phyloP scores from a whole-genome alignment of 2,113 vertebrate species.

The Hydrolagus affinis region DNA sequence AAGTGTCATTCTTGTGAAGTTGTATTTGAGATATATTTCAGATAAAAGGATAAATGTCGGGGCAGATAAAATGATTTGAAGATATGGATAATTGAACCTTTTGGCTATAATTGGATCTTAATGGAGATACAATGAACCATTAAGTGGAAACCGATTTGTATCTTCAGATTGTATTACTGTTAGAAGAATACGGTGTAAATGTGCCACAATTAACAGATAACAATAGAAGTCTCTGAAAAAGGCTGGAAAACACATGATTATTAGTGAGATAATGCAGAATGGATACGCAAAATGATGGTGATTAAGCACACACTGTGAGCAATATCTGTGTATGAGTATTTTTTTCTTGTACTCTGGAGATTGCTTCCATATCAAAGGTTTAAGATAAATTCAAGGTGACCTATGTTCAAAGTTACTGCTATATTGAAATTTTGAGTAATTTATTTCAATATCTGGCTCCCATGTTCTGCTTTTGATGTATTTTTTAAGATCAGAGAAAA shows the following conservation, averaged over 20 bases:
- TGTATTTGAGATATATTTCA: not conserved
- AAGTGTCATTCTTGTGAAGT: not conserved
- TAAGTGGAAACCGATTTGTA: not conserved
- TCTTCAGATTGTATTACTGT: not conserved
- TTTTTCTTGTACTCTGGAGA: not conserved
- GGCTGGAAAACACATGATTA: not conserved
- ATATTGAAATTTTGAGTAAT: too few species aligned
- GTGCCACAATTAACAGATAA: not conserved
- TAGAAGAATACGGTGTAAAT: not conserved
- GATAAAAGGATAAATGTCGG: not conserved
- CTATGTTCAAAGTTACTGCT: too few species aligned
- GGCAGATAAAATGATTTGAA: not conserved
- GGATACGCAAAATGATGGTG: too few species aligned
- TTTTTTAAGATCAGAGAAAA: too few species aligned
- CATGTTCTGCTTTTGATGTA: too few species aligned
- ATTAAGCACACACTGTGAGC: not conserved
- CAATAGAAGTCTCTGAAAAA: not conserved
- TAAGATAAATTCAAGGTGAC: too few species aligned
- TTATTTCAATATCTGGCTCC: too few species aligned
- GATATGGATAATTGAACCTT: constrained; percentile 16
- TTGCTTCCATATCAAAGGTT: not conserved
- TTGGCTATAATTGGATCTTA: not conserved
- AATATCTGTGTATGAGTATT: not conserved
- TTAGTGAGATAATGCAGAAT: not conserved
- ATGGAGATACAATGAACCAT: not conserved